Base-by-base conservation (phyloP, 2,888 invertebrate genomes). In the Sarcophaga variegata region DNA sequence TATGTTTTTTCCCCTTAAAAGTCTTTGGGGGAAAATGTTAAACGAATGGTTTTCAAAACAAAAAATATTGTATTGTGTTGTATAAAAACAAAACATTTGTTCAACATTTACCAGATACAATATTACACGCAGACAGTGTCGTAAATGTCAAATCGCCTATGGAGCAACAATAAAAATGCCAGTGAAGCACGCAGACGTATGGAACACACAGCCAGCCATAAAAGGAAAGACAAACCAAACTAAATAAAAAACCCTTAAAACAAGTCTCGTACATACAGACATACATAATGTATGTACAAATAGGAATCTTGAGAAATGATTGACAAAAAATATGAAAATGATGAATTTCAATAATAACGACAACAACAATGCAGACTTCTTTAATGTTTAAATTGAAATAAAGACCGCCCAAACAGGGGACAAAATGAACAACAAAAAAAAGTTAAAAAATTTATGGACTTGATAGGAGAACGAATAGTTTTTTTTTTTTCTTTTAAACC, bases 51-150 rank as follows among this genome's bases (percentile, higher is more conserved):
- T 37, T 37, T 37, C 37, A 37, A 37, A 37, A 37, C 37, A 37
- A 37, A 37, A 37, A 37, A 37, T 37, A 8, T 37, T 37, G 37
- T 37, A 8, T 37, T 8, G 37, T 37, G 10, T 37, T 8, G 37
- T 64, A 20, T 17, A 83, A 79, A 84, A 84, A 81, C 77, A 85
- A 81, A 83, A 81, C 84, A 87, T 87, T 87, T 84, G 83, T 87
- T 83, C 81, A 84, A 84, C 81, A 84, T 87, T 87, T 87, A 76
- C 78, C 81, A 87, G 79, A 79, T 54, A 79, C 63, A 81, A 83
- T 81, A 81, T 87, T 78, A 80, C 72, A 86, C 62, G 76, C 66
- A 60, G 71, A 54, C 70, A 83, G 63, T 75, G 71, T 76, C 54
- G 22, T 37, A 64, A 81, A 80, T 80, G 82, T 80, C 80, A 86